A percentile compares a stretch with the other conserved stretches of the same genome.
Evolutionary conservation across 2,797 vertebrate genomes (phyloP).

Genomic region (Parambassis ranga): DNA sequence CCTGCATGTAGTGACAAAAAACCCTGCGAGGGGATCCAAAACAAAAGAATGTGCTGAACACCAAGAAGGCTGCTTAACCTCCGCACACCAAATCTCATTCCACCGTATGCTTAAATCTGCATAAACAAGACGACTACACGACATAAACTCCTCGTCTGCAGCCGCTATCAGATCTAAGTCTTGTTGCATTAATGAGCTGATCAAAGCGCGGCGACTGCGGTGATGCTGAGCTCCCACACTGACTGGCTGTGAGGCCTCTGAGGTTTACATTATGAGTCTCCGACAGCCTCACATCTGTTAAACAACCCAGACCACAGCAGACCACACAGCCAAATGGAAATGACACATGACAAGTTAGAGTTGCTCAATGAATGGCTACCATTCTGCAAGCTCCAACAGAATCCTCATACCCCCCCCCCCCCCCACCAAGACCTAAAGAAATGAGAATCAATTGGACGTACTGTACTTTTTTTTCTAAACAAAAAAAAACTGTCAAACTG

Average conservation of each 20-base stretch:
- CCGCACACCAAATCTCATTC: constrained; percentile 15
- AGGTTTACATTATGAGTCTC: constrained; percentile 54
- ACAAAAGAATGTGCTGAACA: constrained; percentile 49
- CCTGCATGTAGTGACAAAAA: constrained; percentile 68
- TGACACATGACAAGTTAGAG: constrained; percentile 48
- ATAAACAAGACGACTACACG: constrained; percentile 48
- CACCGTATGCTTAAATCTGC: constrained; percentile 30
- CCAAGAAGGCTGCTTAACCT: background rate
- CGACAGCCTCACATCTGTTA: constrained; percentile 59
- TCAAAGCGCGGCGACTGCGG: constrained; percentile 45
- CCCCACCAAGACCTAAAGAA: constrained; percentile 12
- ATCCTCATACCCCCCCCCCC: background rate
- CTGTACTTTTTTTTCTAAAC: too few species aligned
- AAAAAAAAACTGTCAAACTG: constrained; percentile 60
- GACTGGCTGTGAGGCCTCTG: constrained; percentile 30
- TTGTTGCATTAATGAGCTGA: constrained; percentile 48
- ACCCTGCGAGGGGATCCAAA: constrained; percentile 48
- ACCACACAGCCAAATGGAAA: constrained; percentile 61
- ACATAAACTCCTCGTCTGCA: constrained; percentile 33
- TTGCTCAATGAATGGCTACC: constrained; percentile 50
- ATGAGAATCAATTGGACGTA: constrained; percentile 16
- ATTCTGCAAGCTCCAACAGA: constrained; percentile 47
- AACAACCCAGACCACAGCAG: constrained; percentile 56
- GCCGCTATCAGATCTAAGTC: constrained; percentile 35
- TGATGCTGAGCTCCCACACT: constrained; percentile 33